Evolutionary conservation across 2,888 invertebrate genomes (phyloP).

Genomic region (Tuberolachnus salignus): DNA sequence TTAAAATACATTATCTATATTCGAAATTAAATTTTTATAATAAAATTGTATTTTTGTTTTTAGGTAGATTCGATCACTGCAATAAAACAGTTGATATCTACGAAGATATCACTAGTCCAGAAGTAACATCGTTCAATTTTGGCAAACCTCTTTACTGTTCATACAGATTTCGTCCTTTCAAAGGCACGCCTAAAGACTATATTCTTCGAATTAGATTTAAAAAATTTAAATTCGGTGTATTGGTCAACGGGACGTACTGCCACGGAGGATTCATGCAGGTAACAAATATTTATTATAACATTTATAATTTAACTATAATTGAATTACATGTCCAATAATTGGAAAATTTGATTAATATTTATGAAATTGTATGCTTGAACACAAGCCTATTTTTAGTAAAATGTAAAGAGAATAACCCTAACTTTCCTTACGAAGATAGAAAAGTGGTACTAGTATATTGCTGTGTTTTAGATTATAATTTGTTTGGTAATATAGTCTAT

Average conservation of each 20-base stretch:
- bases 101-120: conserved; percentile 88
- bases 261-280: conserved; percentile 90
- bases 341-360: no score
- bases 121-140: conserved; percentile 79
- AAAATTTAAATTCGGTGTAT: conserved; percentile 88
- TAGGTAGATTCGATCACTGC: conserved; percentile 72
- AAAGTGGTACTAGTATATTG: no score
- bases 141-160: conserved; percentile 87
- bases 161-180: conserved; percentile 86
- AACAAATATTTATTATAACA: conserved; percentile 58
- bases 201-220: conserved; percentile 87
- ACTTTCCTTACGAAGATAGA: no score
- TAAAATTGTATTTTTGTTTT: not conserved
- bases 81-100: conserved; percentile 94
- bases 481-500: no score
- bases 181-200: conserved; percentile 88
- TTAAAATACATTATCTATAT: not conserved
- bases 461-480: no score
- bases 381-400: no score
- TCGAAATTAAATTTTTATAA: not conserved
- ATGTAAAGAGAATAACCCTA: no score
- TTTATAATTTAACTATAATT: not conserved
- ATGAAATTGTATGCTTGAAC: no score
- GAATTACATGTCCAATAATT: not conserved
- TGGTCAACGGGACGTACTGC: conserved; percentile 86